Percentiles rank a stretch among this genome's conserved stretches.
Evolutionary conservation across 2,113 vertebrate genomes (phyloP).

Genomic region (Scalopus aquaticus): DNA sequence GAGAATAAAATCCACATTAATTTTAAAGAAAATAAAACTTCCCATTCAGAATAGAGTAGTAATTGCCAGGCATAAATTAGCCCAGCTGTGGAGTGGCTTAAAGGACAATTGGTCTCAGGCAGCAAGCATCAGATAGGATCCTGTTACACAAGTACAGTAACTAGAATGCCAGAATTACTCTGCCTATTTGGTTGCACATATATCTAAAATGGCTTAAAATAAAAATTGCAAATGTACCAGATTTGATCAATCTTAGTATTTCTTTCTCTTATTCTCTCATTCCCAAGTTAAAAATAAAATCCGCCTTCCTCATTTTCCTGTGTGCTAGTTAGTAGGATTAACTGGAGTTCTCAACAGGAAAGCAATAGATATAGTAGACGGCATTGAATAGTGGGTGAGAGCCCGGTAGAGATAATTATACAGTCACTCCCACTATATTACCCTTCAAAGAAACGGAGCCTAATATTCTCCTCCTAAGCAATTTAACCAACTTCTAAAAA

Average conservation of each 20-base stretch:
- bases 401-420: constrained; percentile 84
- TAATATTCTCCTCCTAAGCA: constrained; percentile 85
- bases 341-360: constrained; percentile 75
- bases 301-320: constrained; percentile 67
- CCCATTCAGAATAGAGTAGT: neutral
- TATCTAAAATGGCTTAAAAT: constrained; percentile 58
- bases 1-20: constrained; percentile 51
- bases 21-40: constrained; percentile 59
- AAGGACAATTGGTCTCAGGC: constrained; percentile 28
- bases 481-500: constrained; percentile 79
- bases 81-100: neutral
- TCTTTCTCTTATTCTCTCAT: constrained; percentile 51
- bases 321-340: constrained; percentile 78
- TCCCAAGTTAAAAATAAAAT: constrained; percentile 75
- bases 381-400: constrained; percentile 79
- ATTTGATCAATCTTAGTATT: constrained; percentile 57
- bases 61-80: neutral
- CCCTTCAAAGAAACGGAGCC: constrained; percentile 85
- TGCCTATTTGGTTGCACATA: constrained; percentile 16
- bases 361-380: constrained; percentile 69
- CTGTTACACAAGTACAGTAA: neutral
- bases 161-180: neutral
- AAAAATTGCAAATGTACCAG: constrained; percentile 60
- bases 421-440: constrained; percentile 83
- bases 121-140: neutral